Conservation (phyloP, 2,797 vertebrate species). For the Pelochelys cantorii region DNA sequence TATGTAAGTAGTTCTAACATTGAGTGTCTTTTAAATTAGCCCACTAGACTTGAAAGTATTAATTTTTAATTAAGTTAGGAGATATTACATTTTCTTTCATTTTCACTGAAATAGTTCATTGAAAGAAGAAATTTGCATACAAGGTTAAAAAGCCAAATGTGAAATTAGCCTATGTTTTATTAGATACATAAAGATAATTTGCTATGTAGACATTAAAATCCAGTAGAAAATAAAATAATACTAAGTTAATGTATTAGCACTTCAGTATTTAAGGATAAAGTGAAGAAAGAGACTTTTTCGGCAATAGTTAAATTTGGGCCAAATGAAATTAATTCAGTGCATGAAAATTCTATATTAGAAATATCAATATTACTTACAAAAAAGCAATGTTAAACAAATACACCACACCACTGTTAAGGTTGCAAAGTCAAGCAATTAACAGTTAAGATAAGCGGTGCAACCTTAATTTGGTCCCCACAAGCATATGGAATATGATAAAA, state of each 20-base stretch:
- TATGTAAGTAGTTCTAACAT: not conserved
- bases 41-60: conserved; percentile 1
- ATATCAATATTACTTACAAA: not conserved
- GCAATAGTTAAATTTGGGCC: not conserved
- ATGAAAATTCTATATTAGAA: not conserved
- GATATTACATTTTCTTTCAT: conserved; percentile 21
- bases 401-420: too few species aligned
- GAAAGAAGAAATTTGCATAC: conserved; percentile 32
- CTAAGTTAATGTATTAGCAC: not conserved
- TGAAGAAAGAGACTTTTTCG: not conserved
- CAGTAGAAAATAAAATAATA: not conserved
- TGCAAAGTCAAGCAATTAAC: not conserved
- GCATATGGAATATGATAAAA: not conserved
- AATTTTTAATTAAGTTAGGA: conserved; percentile 45
- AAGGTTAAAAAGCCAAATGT: conserved; percentile 17
- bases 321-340: not conserved
- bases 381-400: not conserved
- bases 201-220: not conserved
- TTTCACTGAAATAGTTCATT: not conserved
- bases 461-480: not conserved
- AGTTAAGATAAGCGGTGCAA: not conserved
- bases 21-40: conserved; percentile 37
- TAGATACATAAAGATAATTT: not conserved
- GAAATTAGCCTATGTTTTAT: conserved; percentile 22
- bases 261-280: not conserved